Base-by-base conservation (phyloP, 2,888 invertebrate species). In the Hirtodrosophila confusa region DNA sequence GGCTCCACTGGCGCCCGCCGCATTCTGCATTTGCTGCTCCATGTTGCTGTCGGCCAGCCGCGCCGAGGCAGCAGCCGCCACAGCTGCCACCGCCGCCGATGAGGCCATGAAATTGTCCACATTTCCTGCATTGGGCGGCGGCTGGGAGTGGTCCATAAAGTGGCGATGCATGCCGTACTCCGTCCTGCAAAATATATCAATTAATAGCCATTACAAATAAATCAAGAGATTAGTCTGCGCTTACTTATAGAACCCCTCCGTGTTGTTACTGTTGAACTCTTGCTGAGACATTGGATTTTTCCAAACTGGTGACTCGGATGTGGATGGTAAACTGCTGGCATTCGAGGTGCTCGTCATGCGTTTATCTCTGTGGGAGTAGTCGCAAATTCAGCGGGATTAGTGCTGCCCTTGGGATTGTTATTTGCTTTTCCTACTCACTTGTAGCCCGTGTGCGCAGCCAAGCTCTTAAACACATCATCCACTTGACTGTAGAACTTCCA, bases 251-350 rank as follows among this genome's bases (percentile, higher is more conserved):
- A 90, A 90, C 78, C 91, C 90, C 88, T 90, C 91, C 88, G 90
- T 88, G 78, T 90, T 90, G 74, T 90, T 90, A 67, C 89, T 90
- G 58, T 90, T 90, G 65, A 91, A 90, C 82, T 90, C 90, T 89
- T 90, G 90, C 73, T 90, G 91, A 89, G 90, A 90, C 90, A 90
- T 90, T 90, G 90, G 89, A 89, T 89, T 90, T 86, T 90, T 90
- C 90, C 90, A 90, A 75, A 91, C 90, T 84, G 90, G 90, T 63
- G 90, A 90, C 77, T 90, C 90, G 47, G 91, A 87, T 73, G 90
- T 90, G 64, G 90, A 90, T 58, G 91, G 90, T 89, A 90, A 87
- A 58, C 86, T 90, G 76, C 90, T 88, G 54, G 90, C 89, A 85
- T 89, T 90, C 75, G 91, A 89, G 62, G 90, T 86, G 53, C 91